These are phyloP conservation scores for Deroplatys truncata DNA, from an alignment of 2,888 invertebrate species.

Conservation along the genomic window DNA sequence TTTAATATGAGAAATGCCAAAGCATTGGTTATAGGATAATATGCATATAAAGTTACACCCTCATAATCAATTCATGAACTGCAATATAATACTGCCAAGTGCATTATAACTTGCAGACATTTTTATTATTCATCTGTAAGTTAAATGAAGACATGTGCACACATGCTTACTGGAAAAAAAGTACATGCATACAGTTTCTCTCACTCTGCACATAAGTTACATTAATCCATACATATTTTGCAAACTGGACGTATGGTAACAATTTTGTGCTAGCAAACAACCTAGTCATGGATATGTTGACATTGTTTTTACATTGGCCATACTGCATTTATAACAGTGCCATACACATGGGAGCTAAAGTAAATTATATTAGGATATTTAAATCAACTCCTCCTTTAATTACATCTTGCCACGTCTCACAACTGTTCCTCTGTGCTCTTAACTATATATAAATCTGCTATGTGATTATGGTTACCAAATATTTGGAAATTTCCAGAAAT, in stretches of 20 bases:
- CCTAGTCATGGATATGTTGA: background rate
- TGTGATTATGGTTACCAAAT: no score
- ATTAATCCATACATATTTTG: background rate
- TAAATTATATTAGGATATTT: background rate
- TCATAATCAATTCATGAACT: no score
- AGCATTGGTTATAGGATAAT: no score
- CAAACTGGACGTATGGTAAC: background rate
- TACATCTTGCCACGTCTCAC: background rate
- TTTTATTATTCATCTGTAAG: no score
- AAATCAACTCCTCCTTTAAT: background rate
- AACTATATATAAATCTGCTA: no score
- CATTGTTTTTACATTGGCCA: background rate
- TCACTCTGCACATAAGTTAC: background rate
- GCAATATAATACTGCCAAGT: no score
- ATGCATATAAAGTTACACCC: no score
- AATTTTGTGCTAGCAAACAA: background rate
- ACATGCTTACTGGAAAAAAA: no score
- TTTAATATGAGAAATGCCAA: no score
- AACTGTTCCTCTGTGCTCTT: background rate
- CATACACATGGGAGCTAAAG: background rate
- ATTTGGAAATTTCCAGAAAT: no score
- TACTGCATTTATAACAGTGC: background rate
- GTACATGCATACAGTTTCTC: background rate
- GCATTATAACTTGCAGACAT: no score
- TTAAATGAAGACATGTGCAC: no score